phyloP scores from a whole-genome alignment of 2,113 vertebrate species.

The Hippocampus mohnikei region DNA sequence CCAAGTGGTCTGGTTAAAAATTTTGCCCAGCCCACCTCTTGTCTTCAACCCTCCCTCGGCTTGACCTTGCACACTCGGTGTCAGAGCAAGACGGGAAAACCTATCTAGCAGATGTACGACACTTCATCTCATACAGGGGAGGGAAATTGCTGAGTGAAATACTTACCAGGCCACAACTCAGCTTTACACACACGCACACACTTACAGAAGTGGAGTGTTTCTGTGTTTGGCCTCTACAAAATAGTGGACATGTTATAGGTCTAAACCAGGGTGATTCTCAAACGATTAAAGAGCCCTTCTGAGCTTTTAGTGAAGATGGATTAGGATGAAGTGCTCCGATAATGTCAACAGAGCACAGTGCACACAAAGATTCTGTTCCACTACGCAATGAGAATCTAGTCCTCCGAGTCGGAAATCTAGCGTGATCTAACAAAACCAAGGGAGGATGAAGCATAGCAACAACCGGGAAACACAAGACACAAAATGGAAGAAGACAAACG shows the following conservation, averaged over 20 bases:
- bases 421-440: no score
- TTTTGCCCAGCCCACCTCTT: constrained; percentile 25
- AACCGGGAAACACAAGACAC: no score
- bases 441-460: no score
- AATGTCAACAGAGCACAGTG: no score
- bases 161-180: constrained; percentile 58
- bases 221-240: constrained; percentile 2
- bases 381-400: no score
- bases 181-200: not conserved
- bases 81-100: constrained; percentile 51
- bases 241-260: constrained; percentile 25
- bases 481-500: no score
- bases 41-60: constrained; percentile 28
- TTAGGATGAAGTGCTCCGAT: not conserved
- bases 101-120: constrained; percentile 68
- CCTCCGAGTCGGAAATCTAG: no score
- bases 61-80: constrained; percentile 9
- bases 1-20: constrained; percentile 40
- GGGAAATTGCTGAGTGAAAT: constrained; percentile 62
- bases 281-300: not conserved
- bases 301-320: not conserved
- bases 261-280: constrained; percentile 14
- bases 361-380: no score
- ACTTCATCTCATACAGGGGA: constrained; percentile 59
- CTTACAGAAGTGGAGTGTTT: constrained; percentile 9